Evolutionary conservation across 2,888 invertebrate genomes (phyloP).

Genomic region (Drosophila merina): DNA sequence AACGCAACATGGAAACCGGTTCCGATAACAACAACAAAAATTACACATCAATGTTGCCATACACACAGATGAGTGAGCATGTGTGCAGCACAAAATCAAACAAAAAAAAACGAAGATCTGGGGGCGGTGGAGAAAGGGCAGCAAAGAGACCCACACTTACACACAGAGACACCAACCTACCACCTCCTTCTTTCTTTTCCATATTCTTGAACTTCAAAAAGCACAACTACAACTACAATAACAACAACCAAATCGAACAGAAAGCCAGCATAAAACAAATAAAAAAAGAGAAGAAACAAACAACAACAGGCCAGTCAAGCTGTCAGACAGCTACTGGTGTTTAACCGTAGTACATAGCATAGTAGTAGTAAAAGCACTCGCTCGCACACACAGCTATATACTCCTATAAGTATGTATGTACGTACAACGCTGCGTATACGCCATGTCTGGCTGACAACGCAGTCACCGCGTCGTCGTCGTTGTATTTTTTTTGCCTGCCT

Average conservation of each 20-base stretch:
- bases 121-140: slow-evolving; percentile 32
- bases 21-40: slow-evolving; percentile 38
- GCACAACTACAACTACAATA: slow-evolving; percentile 15
- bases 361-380: slow-evolving; percentile 65
- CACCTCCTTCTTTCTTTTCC: slow-evolving; percentile 64
- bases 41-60: slow-evolving; percentile 33
- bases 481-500: slow-evolving; percentile 14
- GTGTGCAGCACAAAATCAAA: slow-evolving; percentile 58
- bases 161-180: slow-evolving; percentile 20
- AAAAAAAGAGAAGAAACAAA: slow-evolving; percentile 42
- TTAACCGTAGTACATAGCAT: slow-evolving; percentile 74
- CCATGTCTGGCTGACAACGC: slow-evolving; percentile 51
- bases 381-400: slow-evolving; percentile 14
- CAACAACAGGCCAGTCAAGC: slow-evolving; percentile 68
- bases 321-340: slow-evolving; percentile 80
- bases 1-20: slow-evolving; percentile 68
- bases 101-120: slow-evolving; percentile 46
- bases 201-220: slow-evolving; percentile 79
- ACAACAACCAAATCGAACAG: slow-evolving; percentile 46
- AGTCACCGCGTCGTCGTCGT: slow-evolving; percentile 23
- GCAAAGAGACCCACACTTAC: slow-evolving; percentile 33
- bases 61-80: slow-evolving; percentile 31
- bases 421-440: slow-evolving; percentile 72
- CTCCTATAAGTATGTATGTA: slow-evolving; percentile 2
- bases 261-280: slow-evolving; percentile 73